phyloP scores from a whole-genome alignment of 2,888 invertebrate genomes.

The Cheilosia pagana region DNA sequence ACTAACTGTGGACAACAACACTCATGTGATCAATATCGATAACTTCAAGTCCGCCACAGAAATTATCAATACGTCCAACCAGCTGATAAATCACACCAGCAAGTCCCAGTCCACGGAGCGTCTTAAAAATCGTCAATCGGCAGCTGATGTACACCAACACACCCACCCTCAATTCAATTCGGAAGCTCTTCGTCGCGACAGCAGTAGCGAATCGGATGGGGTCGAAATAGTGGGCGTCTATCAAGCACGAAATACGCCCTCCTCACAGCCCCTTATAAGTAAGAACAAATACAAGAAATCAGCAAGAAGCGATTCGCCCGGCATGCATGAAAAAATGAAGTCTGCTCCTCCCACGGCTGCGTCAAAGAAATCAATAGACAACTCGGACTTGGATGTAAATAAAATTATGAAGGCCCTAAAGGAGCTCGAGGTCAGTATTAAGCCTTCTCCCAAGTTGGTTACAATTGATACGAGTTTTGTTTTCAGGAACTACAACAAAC shows the following conservation, averaged over 20 bases:
- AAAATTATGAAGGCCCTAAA: constrained; percentile 84
- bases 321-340: constrained; percentile 73
- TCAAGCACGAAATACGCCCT: constrained; percentile 76
- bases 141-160: constrained; percentile 38
- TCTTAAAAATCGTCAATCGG: constrained; percentile 44
- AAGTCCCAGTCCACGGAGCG: constrained; percentile 58
- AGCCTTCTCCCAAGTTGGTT: neutral
- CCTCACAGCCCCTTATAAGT: constrained; percentile 37
- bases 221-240: constrained; percentile 82
- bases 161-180: constrained; percentile 35
- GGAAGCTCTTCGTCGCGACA: constrained; percentile 76
- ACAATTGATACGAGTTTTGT: neutral
- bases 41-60: constrained; percentile 81
- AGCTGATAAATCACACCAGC: constrained; percentile 77
- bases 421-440: constrained; percentile 81
- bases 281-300: constrained; percentile 71
- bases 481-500: constrained; percentile 52
- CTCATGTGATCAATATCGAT: constrained; percentile 82
- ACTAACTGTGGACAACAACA: constrained; percentile 68
- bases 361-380: constrained; percentile 73
- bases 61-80: constrained; percentile 81
- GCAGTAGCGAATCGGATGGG: constrained; percentile 82
- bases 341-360: constrained; percentile 62
- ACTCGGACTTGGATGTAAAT: constrained; percentile 82
- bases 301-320: constrained; percentile 62